These are phyloP conservation scores for Morpho deidamia DNA, from an alignment of 2,888 invertebrate genomes.

Conservation along the genomic window DNA sequence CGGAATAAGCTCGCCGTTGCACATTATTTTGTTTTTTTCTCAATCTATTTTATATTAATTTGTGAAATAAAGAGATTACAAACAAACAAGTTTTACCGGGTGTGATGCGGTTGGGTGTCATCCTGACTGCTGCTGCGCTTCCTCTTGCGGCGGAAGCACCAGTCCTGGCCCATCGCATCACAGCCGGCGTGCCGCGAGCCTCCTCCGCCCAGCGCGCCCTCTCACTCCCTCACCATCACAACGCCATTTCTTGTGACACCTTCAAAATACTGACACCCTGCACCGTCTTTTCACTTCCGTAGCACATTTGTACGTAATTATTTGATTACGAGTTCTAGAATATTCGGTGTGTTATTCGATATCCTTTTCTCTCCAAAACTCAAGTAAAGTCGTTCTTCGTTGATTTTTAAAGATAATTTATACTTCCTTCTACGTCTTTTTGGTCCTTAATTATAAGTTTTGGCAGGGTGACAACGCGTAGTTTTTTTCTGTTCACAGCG, in stretches of 20 bases:
- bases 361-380: no score
- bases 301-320: neutral
- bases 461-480: conserved; percentile 2
- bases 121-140: conserved; percentile 83
- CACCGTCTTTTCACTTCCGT: neutral
- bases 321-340: neutral
- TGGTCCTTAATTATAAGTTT: conserved; percentile 10
- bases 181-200: conserved; percentile 75
- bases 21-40: no score
- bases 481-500: neutral
- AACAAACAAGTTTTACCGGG: conserved; percentile 61
- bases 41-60: no score
- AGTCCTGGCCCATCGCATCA: conserved; percentile 85
- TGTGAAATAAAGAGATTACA: no score
- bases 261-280: neutral
- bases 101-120: conserved; percentile 79
- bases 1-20: no score
- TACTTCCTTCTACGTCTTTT: conserved; percentile 8
- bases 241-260: neutral
- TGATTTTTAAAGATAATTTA: conserved; percentile 2
- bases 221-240: conserved; percentile 34
- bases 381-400: neutral
- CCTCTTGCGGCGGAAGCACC: conserved; percentile 85
- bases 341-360: no score
- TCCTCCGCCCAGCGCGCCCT: conserved; percentile 70